phyloP scores from a whole-genome alignment of 2,888 invertebrate genomes.

The Steinernema hermaphroditum region DNA sequence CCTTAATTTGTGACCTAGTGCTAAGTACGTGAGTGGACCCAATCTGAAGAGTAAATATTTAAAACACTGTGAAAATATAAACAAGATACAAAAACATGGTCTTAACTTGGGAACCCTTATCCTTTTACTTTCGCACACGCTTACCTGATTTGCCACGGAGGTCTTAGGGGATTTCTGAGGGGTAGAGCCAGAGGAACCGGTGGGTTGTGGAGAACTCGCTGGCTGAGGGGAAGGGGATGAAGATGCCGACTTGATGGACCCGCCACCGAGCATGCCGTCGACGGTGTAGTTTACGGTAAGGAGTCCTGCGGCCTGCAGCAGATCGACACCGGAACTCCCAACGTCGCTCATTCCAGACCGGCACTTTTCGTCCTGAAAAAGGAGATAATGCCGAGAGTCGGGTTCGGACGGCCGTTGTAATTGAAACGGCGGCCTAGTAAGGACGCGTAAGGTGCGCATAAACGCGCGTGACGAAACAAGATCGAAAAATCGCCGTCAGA shows the following conservation, averaged over 20 bases:
- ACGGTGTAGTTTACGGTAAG: conserved; percentile 18
- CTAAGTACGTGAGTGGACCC: no score
- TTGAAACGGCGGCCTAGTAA: conserved; percentile 8
- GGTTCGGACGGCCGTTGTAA: conserved; percentile 15
- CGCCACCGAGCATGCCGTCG: conserved; percentile 7
- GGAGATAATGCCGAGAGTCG: background rate
- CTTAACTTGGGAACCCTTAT: no score
- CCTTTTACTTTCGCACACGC: no score
- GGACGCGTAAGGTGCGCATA: conserved; percentile 18
- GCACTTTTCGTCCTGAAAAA: conserved; percentile 25
- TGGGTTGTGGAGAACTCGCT: background rate
- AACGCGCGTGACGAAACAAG: conserved; percentile 27
- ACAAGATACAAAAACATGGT: no score
- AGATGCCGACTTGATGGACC: conserved; percentile 2
- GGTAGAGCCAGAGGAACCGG: conserved; percentile 9
- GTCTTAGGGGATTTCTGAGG: conserved; percentile 18
- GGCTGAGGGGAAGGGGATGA: conserved; percentile 7
- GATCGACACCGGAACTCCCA: conserved; percentile 12
- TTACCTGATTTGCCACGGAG: background rate
- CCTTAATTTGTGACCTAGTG: no score
- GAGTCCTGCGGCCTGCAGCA: conserved; percentile 18
- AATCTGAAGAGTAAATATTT: no score
- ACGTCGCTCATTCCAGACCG: conserved; percentile 30
- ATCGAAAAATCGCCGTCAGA: conserved; percentile 28
- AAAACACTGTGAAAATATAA: no score